Conservation (phyloP, 2,797 vertebrate genomes). For the Fistularia commersonii region DNA sequence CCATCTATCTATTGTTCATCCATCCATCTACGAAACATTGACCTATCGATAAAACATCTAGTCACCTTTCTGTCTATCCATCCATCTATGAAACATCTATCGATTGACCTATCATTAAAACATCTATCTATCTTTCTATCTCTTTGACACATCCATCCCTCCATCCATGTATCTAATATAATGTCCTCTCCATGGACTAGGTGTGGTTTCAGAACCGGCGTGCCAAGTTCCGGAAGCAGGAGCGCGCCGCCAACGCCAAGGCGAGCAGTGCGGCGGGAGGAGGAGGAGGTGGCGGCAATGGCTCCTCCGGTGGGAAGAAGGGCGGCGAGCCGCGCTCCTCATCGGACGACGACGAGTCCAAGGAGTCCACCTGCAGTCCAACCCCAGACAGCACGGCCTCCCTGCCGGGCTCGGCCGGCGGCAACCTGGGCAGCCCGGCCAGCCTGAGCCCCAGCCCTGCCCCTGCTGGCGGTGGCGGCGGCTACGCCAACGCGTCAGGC, state of each 20-base stretch:
- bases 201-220: constrained; percentile 98
- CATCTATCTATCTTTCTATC: no score
- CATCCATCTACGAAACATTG: no score
- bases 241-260: constrained; percentile 92
- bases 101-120: no score
- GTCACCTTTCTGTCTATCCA: no score
- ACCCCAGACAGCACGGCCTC: constrained; percentile 96
- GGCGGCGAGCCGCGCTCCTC: constrained; percentile 83
- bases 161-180: no score
- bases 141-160: no score
- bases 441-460: constrained; percentile 88
- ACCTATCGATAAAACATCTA: no score
- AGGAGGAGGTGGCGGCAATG: constrained; percentile 45
- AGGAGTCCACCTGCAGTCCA: constrained; percentile 93
- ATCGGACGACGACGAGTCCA: constrained; percentile 92
- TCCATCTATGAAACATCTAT: no score
- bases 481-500: constrained; percentile 73
- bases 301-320: constrained; percentile 71
- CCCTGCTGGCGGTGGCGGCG: constrained; percentile 60
- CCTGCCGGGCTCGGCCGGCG: constrained; percentile 76
- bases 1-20: no score
- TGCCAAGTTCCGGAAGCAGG: constrained; percentile 96
- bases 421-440: constrained; percentile 82
- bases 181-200: constrained; percentile 88
- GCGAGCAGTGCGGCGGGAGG: constrained; percentile 57